A percentile compares a stretch with the other conserved stretches of the same genome.
Evolutionary conservation across 2,888 invertebrate genomes (phyloP).

Genomic region (Clanis bilineata): DNA sequence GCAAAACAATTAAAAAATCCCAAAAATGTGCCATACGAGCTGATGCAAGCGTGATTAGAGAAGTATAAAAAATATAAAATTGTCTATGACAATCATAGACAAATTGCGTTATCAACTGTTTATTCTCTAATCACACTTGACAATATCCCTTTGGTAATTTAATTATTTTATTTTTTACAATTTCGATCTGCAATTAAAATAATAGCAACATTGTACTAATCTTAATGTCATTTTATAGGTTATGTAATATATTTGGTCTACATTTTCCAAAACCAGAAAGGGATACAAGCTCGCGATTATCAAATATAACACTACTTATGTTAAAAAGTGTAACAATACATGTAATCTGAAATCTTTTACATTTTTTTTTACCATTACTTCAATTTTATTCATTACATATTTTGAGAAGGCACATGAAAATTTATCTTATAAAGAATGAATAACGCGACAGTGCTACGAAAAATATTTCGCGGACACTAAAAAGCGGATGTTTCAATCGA

Average conservation of each 20-base stretch:
- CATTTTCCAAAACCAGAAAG: constrained; percentile 5
- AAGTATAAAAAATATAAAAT: constrained; percentile 19
- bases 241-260: constrained; percentile 19
- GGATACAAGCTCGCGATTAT: constrained; percentile 49
- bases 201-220: not conserved
- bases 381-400: constrained; percentile 52
- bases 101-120: constrained; percentile 1
- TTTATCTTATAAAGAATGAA: constrained; percentile 74
- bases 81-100: not conserved
- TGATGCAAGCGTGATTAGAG: constrained; percentile 34
- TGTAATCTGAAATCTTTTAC: constrained; percentile 68
- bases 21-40: constrained; percentile 52
- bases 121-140: constrained; percentile 38
- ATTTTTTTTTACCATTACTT: constrained; percentile 44
- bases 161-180: not conserved
- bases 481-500: constrained; percentile 6
- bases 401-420: constrained; percentile 81
- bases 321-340: constrained; percentile 67
- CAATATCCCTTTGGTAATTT: constrained; percentile 23
- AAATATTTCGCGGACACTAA: constrained; percentile 14
- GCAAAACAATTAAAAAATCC: constrained; percentile 46
- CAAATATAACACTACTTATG: constrained; percentile 64
- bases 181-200: not conserved
- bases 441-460: constrained; percentile 47
- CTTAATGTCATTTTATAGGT: constrained; percentile 14